Base-by-base conservation (phyloP, 2,888 invertebrate species). In the Athalia cordata region DNA sequence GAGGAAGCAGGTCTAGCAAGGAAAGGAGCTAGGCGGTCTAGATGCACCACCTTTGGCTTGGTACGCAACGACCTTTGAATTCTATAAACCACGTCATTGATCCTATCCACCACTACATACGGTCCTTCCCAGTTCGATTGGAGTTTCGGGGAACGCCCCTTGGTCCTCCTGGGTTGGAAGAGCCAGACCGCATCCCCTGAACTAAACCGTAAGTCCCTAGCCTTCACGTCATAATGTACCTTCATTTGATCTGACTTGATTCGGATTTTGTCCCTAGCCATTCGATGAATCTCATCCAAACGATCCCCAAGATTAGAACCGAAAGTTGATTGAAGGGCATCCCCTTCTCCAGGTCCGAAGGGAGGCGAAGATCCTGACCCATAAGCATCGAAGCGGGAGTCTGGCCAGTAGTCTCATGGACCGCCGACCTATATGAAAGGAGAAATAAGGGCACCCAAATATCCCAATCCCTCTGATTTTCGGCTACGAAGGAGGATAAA, bases 401-500 rank as follows among this genome's bases (percentile, higher is more conserved):
- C 8, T 67, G 79, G 7, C 77, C 70, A 0, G 78, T 79, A 0
- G 79, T 78, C 57, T 67, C 43, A 55, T 79, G 75, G 47, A 78
- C 76, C 1, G 80, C 76, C 8, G 81, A 80, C 8, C 77, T 68
- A 52, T 78, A 81, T 9, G 78, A 79, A 7, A 81, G 64, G 0
- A 82, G 50, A 45, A 82, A 81, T 7, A 80, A 52, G 3, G 79
- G 81, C 5, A 80, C 9, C 59, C 79, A 78, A 15, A 68, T 75
- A 52, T 84, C 84, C 81, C 84, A 84, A 65, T 81, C 80, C 49
- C 77, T 62, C 77, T 83, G 85, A 65, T 81, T 81, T 11, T 81
- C 72, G n/a, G 65, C 77, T 1, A 82, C 72, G 9, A 79, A 79
- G 59, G 80, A 81, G 0, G 80, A 72, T 5, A 83, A 67, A 59